Percentiles rank a stretch among this genome's conserved stretches.
phyloP scores from a whole-genome alignment of 2,888 invertebrate genomes.

The Calliopum simillimum region DNA sequence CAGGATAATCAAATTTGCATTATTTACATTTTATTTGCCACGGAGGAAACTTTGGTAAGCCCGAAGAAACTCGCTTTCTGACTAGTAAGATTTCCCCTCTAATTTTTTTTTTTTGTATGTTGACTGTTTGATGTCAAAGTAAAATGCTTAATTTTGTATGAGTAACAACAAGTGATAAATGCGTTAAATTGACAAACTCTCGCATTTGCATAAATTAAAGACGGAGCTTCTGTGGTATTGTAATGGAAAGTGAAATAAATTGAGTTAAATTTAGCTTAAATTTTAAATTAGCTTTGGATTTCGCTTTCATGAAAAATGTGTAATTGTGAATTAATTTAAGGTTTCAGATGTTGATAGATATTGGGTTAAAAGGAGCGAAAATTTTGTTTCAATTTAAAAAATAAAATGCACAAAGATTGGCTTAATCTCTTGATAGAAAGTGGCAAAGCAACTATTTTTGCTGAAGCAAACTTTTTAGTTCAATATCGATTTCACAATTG shows the following conservation, averaged over 20 bases:
- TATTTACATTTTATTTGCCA: slow-evolving; percentile 50
- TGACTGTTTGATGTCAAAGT: neutral
- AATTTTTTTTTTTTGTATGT: neutral
- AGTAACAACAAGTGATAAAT: slow-evolving; percentile 22
- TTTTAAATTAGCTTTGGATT: too few species aligned
- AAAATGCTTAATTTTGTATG: slow-evolving; percentile 3
- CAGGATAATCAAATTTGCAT: slow-evolving; percentile 53
- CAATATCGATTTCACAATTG: too few species aligned
- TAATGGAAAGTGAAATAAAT: neutral
- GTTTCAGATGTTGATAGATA: neutral
- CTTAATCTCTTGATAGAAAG: too few species aligned
- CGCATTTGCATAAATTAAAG: slow-evolving; percentile 30
- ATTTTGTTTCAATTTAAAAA: neutral
- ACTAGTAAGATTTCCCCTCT: neutral
- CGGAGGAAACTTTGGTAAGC: neutral
- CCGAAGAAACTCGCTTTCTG: neutral
- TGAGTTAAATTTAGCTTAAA: neutral
- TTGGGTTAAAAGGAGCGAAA: too few species aligned
- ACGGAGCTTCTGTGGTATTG: neutral
- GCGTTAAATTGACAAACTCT: slow-evolving; percentile 19
- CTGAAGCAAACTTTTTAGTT: too few species aligned
- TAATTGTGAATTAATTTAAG: neutral
- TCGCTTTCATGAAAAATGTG: too few species aligned
- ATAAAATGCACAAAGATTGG: neutral
- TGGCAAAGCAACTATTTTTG: too few species aligned